These are phyloP conservation scores for Drosophila biarmipes DNA, from an alignment of 1,140 invertebrate genomes.

Conservation along the genomic window DNA sequence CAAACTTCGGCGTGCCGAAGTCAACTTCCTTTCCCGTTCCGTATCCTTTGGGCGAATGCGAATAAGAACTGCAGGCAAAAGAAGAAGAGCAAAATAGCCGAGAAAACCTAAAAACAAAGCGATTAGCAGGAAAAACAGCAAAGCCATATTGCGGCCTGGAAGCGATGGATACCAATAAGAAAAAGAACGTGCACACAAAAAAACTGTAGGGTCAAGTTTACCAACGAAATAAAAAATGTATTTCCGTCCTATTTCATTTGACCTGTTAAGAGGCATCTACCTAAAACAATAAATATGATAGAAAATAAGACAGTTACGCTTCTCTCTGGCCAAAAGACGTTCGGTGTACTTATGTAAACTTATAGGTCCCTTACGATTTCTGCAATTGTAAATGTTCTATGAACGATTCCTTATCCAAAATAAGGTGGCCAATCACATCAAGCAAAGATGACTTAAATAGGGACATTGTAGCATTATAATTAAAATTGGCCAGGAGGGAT, in stretches of 20 bases:
- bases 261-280: background rate
- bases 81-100: background rate
- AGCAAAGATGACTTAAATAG: background rate
- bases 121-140: conserved; percentile 3
- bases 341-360: no score
- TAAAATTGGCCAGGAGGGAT: background rate
- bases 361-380: no score
- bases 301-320: no score
- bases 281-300: no score
- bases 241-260: background rate
- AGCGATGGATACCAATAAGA: background rate
- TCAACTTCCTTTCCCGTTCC: no score
- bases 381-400: no score
- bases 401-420: no score
- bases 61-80: conserved; percentile 23
- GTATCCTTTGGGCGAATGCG: conserved; percentile 19
- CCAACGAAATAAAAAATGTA: background rate
- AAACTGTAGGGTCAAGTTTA: no score
- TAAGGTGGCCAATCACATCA: no score
- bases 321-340: no score
- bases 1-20: no score
- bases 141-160: background rate
- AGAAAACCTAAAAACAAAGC: conserved; percentile 17
- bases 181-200: no score
- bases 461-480: background rate